Evolutionary conservation across 2,113 vertebrate genomes (phyloP).

Genomic region (Toxotes chatareus): DNA sequence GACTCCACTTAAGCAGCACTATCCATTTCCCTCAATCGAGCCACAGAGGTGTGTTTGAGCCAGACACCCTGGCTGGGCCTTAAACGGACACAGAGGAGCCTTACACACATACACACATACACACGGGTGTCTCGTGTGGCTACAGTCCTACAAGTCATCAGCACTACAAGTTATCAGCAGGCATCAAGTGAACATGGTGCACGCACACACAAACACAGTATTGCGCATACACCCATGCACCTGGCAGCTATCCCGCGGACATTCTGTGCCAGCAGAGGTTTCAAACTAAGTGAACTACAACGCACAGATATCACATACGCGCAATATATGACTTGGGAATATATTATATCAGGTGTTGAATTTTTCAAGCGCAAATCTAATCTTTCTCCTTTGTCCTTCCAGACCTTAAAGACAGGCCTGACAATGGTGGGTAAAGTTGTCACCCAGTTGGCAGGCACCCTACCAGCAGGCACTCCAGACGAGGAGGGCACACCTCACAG

Average conservation of each 20-base stretch:
- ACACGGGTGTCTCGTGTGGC: conserved; percentile 54
- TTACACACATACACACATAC: conserved; percentile 20
- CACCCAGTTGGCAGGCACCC: conserved; percentile 93
- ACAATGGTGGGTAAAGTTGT: conserved; percentile 99
- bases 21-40: conserved; percentile 84
- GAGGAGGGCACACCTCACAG: conserved; percentile 92
- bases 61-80: conserved; percentile 81
- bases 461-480: conserved; percentile 90
- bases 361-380: neutral
- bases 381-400: conserved; percentile 17
- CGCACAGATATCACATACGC: neutral
- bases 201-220: conserved; percentile 14
- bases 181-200: conserved; percentile 52
- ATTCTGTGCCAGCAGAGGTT: neutral
- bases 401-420: conserved; percentile 97
- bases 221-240: neutral
- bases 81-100: conserved; percentile 81
- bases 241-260: neutral
- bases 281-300: neutral
- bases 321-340: neutral
- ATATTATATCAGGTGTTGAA: neutral
- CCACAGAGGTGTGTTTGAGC: conserved; percentile 84
- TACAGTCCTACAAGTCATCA: conserved; percentile 62
- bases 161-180: conserved; percentile 66
- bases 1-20: conserved; percentile 86